Percentiles rank a stretch among this genome's conserved stretches.
Evolutionary conservation across 2,113 vertebrate genomes (phyloP).

Genomic region (Channa maculata): DNA sequence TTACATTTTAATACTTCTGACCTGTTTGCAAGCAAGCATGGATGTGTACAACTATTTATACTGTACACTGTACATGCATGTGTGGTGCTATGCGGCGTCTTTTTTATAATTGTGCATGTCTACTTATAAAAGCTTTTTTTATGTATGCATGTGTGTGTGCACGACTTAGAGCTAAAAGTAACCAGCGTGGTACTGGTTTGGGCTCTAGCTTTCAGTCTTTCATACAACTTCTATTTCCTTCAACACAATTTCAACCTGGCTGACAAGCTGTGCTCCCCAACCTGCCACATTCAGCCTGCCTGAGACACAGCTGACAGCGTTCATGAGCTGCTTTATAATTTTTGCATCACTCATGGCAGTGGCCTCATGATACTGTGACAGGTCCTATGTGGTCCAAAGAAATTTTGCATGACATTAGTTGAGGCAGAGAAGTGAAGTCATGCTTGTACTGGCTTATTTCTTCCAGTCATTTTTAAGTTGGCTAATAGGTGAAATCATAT

Average conservation of each 20-base stretch:
- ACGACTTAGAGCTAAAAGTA: neutral
- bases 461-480: too few species aligned
- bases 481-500: too few species aligned
- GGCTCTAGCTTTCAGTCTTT: neutral
- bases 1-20: too few species aligned
- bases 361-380: neutral
- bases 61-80: too few species aligned
- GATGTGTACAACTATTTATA: too few species aligned
- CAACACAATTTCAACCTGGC: neutral
- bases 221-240: neutral
- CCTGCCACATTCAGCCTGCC: neutral
- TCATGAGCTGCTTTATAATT: conserved; percentile 23
- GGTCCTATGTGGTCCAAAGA: neutral
- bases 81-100: too few species aligned
- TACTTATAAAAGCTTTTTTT: neutral
- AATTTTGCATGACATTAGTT: too few species aligned
- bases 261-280: neutral
- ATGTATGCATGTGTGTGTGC: neutral
- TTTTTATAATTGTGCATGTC: too few species aligned
- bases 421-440: too few species aligned
- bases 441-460: too few species aligned
- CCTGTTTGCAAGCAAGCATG: too few species aligned
- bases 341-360: conserved; percentile 11
- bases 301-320: conserved; percentile 7
- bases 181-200: neutral